phyloP scores from a whole-genome alignment of 2,888 invertebrate species.

The Andricus curvator region DNA sequence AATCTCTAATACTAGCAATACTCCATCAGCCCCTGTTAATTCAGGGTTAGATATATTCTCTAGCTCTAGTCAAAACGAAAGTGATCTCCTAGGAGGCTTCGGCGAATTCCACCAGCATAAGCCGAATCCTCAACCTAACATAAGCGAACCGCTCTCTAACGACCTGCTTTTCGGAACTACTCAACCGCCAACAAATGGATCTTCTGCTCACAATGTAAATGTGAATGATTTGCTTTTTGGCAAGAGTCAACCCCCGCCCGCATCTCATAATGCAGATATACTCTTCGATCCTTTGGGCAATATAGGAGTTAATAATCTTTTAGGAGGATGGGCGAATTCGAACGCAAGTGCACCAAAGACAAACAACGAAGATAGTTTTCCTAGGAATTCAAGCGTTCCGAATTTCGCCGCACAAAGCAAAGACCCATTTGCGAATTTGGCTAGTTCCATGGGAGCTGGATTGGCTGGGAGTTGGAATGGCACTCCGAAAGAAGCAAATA shows the following conservation, averaged over 20 bases:
- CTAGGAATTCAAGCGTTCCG: conserved; percentile 79
- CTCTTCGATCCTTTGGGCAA: conserved; percentile 72
- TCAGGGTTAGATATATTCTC: conserved; percentile 73
- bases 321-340: conserved; percentile 73
- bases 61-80: conserved; percentile 64
- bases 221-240: conserved; percentile 67
- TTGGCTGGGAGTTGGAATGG: conserved; percentile 76
- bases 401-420: conserved; percentile 79
- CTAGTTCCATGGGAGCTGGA: conserved; percentile 71
- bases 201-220: conserved; percentile 55
- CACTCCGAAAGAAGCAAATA: conserved; percentile 74
- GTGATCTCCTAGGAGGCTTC: conserved; percentile 73
- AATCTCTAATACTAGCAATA: conserved; percentile 46
- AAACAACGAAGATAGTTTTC: conserved; percentile 72
- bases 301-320: conserved; percentile 54
- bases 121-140: conserved; percentile 45
- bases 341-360: conserved; percentile 47
- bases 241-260: conserved; percentile 50
- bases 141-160: conserved; percentile 58
- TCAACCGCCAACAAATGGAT: conserved; percentile 53
- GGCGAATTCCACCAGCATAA: conserved; percentile 65
- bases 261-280: conserved; percentile 59
- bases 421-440: conserved; percentile 89
- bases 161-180: conserved; percentile 68
- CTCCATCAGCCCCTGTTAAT: conserved; percentile 51